Conservation (phyloP, 2,113 vertebrate genomes). For the Megaleporinus macrocephalus region DNA sequence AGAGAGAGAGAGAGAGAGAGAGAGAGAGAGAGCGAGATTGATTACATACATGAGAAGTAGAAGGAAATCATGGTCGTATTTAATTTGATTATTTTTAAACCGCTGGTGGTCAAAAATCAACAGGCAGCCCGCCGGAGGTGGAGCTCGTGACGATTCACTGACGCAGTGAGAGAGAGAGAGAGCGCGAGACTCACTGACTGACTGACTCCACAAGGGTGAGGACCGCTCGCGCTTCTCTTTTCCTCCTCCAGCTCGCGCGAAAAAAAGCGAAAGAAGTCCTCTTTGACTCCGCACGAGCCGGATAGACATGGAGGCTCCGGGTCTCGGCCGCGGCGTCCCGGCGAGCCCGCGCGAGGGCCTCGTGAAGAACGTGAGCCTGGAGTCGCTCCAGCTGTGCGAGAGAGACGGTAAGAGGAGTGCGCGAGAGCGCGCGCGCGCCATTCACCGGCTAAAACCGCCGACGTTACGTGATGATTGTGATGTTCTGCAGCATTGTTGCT, state of each 20-base stretch:
- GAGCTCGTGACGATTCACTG: neutral
- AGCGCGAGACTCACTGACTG: too few relatives aligned
- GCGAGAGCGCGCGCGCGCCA: neutral
- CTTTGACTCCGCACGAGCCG: neutral
- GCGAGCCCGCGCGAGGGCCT: constrained; percentile 95
- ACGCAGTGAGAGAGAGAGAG: constrained; percentile 15
- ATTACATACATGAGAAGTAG: too few relatives aligned
- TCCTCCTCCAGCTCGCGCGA: constrained; percentile 10
- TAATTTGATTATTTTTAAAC: too few relatives aligned
- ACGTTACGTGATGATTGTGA: too few relatives aligned
- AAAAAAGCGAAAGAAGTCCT: neutral
- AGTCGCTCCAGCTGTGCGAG: constrained; percentile 95
- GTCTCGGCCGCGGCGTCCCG: constrained; percentile 84
- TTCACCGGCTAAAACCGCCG: neutral
- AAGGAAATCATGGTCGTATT: too few relatives aligned
- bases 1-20: neutral
- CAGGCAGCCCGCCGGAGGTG: too few relatives aligned
- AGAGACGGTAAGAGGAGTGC: constrained; percentile 86
- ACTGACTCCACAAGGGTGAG: neutral
- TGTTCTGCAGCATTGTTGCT: neutral
- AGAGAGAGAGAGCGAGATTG: neutral
- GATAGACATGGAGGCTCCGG: constrained; percentile 87
- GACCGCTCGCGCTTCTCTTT: constrained; percentile 39
- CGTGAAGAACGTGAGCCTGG: constrained; percentile 95
- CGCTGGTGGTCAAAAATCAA: too few relatives aligned